Percentiles rank a stretch among this genome's conserved stretches.
phyloP scores from a whole-genome alignment of 2,888 invertebrate species.

The Acrobasis consociella region DNA sequence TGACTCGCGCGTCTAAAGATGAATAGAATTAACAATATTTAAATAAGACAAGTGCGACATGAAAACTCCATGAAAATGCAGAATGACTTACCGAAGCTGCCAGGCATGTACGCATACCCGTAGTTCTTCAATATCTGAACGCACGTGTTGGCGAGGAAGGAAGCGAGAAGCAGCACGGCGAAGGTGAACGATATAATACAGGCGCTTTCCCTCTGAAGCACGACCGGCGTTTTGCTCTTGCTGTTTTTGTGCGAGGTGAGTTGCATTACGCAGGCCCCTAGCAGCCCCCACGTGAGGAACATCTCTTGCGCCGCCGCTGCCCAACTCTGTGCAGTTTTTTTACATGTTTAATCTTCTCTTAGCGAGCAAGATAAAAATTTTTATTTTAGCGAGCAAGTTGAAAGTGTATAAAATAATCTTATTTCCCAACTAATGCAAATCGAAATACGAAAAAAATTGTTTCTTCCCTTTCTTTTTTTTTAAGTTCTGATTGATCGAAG shows the following conservation, averaged over 20 bases:
- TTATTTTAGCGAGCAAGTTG: too few species aligned
- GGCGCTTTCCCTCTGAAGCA: constrained; percentile 76
- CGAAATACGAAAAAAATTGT: too few species aligned
- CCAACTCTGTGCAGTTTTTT: constrained; percentile 86
- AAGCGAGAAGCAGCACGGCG: constrained; percentile 87
- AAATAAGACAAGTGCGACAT: background rate
- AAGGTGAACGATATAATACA: constrained; percentile 85
- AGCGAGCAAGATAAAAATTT: too few species aligned
- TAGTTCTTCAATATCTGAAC: constrained; percentile 89
- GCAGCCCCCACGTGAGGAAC: constrained; percentile 93
- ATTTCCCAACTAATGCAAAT: too few species aligned
- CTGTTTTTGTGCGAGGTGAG: constrained; percentile 89
- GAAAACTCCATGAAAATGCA: background rate
- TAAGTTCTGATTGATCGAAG: too few species aligned
- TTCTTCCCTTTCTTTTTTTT: too few species aligned
- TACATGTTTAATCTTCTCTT: background rate
- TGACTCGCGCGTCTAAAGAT: background rate
- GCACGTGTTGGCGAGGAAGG: constrained; percentile 92
- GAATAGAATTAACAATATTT: constrained; percentile 2
- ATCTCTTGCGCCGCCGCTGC: constrained; percentile 94
- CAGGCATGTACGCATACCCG: constrained; percentile 89
- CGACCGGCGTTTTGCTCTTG: constrained; percentile 80
- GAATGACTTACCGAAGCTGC: constrained; percentile 90
- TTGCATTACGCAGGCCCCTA: constrained; percentile 92
- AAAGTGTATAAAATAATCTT: too few species aligned